Evolutionary conservation across 1,140 invertebrate species (phyloP).

Genomic region (Samia ricini): DNA sequence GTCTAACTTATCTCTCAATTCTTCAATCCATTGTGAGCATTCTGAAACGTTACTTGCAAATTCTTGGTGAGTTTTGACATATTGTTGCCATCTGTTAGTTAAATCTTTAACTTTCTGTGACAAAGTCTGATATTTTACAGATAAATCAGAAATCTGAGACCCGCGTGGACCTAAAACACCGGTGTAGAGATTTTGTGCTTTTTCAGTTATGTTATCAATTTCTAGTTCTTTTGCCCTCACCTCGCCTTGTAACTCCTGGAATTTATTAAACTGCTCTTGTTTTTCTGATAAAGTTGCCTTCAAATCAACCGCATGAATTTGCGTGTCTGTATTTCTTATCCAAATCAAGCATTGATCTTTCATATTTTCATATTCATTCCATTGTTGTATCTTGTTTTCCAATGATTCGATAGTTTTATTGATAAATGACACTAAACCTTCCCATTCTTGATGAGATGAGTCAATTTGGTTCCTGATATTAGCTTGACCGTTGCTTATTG

Average conservation of each 20-base stretch:
- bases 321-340: constrained; percentile 92
- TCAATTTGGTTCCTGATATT: constrained; percentile 92
- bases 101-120: constrained; percentile 94
- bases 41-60: constrained; percentile 90
- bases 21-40: constrained; percentile 90
- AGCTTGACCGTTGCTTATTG: constrained; percentile 89
- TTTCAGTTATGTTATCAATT: constrained; percentile 94
- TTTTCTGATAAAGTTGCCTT: constrained; percentile 91
- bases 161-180: constrained; percentile 80
- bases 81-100: constrained; percentile 93
- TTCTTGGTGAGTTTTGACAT: constrained; percentile 92
- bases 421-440: constrained; percentile 87
- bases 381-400: constrained; percentile 91
- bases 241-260: constrained; percentile 91
- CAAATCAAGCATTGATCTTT: constrained; percentile 92
- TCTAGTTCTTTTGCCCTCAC: constrained; percentile 91
- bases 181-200: constrained; percentile 90
- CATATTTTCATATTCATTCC: constrained; percentile 94
- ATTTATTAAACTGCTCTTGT: constrained; percentile 87
- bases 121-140: constrained; percentile 93
- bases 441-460: constrained; percentile 93
- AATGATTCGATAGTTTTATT: constrained; percentile 87
- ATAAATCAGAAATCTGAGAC: constrained; percentile 91
- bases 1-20: constrained; percentile 89
- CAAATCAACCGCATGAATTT: constrained; percentile 92